Percentiles rank a stretch among this genome's conserved stretches.
Evolutionary conservation across 2,888 invertebrate genomes (phyloP).

Genomic region (Diabrotica balteata): DNA sequence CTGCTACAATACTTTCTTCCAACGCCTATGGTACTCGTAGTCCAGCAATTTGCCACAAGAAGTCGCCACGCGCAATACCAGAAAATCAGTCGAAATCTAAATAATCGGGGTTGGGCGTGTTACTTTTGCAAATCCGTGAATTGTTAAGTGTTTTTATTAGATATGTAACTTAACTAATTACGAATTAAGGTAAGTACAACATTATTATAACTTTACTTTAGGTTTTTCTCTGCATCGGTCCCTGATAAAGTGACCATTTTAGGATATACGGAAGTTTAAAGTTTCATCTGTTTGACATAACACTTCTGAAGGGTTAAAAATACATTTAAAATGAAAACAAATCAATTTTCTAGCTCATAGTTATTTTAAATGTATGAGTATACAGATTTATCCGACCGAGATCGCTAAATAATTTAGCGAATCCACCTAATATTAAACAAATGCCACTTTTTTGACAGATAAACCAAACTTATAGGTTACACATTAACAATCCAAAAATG

Average conservation of each 20-base stretch:
- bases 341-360: constrained; percentile 17
- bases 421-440: constrained; percentile 4
- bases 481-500: constrained; percentile 8
- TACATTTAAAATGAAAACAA: constrained; percentile 28
- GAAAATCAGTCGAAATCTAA: constrained; percentile 53
- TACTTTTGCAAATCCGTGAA: constrained; percentile 50
- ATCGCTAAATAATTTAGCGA: neutral
- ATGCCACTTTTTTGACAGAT: constrained; percentile 13
- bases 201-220: constrained; percentile 36
- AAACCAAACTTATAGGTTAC: constrained; percentile 7
- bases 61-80: constrained; percentile 33
- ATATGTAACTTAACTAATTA: constrained; percentile 53
- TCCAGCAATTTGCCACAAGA: constrained; percentile 38
- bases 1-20: neutral
- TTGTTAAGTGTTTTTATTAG: constrained; percentile 55
- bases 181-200: constrained; percentile 48
- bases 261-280: constrained; percentile 42
- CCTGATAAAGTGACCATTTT: constrained; percentile 27
- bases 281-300: constrained; percentile 51
- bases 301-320: constrained; percentile 37
- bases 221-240: constrained; percentile 13
- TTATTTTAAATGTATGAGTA: constrained; percentile 10
- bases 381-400: neutral
- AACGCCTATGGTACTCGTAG: constrained; percentile 38
- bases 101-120: constrained; percentile 57